A percentile compares a stretch with the other conserved stretches of the same genome.
Evolutionary conservation across 2,888 invertebrate species (phyloP).

Genomic region (Drosophila prolongata): DNA sequence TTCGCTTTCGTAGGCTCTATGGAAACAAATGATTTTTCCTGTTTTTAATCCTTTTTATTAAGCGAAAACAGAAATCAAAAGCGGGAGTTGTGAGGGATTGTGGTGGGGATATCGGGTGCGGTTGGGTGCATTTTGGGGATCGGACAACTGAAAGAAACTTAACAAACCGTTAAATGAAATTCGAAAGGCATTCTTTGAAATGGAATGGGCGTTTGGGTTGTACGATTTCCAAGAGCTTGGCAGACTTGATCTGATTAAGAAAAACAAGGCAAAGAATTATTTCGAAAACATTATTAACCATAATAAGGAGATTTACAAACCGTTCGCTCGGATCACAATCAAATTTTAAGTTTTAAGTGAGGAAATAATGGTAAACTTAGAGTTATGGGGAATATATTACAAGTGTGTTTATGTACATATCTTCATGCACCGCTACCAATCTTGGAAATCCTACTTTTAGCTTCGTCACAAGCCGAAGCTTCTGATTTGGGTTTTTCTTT

Average conservation of each 20-base stretch:
- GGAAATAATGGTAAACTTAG: constrained; percentile 32
- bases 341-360: constrained; percentile 27
- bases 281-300: constrained; percentile 33
- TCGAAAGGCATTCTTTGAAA: constrained; percentile 49
- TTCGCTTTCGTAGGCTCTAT: constrained; percentile 40
- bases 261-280: constrained; percentile 42
- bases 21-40: constrained; percentile 44
- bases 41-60: constrained; percentile 21
- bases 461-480: constrained; percentile 42
- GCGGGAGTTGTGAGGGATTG: constrained; percentile 22
- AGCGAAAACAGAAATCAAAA: constrained; percentile 50
- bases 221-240: constrained; percentile 49
- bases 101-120: constrained; percentile 34
- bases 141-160: constrained; percentile 56
- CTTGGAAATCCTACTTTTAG: constrained; percentile 44
- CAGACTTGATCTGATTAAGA: constrained; percentile 38
- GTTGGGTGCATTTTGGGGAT: constrained; percentile 25
- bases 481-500: constrained; percentile 36
- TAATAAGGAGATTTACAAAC: constrained; percentile 45
- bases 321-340: constrained; percentile 44
- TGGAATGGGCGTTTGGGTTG: constrained; percentile 47
- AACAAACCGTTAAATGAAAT: constrained; percentile 45
- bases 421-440: constrained; percentile 43
- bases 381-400: constrained; percentile 37
- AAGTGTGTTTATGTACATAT: constrained; percentile 47